Evolutionary conservation across 2,797 vertebrate species (phyloP), one percentile per base, ranked within the genome.

Genomic region (Eulemur mongoz): DNA sequence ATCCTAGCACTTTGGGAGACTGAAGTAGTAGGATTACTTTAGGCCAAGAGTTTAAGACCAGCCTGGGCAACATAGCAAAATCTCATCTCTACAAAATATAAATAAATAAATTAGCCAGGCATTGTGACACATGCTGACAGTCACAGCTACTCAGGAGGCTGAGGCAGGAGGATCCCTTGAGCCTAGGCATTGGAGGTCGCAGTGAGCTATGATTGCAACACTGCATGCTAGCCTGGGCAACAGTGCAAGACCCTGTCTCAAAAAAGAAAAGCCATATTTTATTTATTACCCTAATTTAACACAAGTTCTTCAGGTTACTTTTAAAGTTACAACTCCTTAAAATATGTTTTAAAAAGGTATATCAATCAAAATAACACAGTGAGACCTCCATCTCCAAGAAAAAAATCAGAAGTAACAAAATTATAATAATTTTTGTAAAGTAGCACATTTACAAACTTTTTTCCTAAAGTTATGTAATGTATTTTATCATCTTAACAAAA

Each of bases 401-500:
- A 79, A 87, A 63, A 83, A 92, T 79, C 32, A 94, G 43, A 87
- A 89, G 67, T 73, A 57, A 67, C 20, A 73, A 43, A 84, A 52
- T 76, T 67, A 52, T n/a, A 72, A 92, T 87, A 72, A 75, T 85
- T 91, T 95, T 95, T 83, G 25, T 72, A 81, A 35, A 25, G 11
- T 73, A 79, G 27, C n/a, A 75, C 4, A 88, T 88, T 84, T 30
- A 76, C 25, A 48, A 65, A 59, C 57, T 18, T 94, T 94, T 89
- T 81, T 40, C 67, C 73, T 73, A 57, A 92, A 96, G 76, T 83
- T 76, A 52, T 35, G 1, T 43, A 81, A 38, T 63, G 4, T 30
- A 59, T 82, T 73, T 32, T 75, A 81, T 50, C 32, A 94, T 57
- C 89, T 89, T 67, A 75, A 81, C 78, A 54, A 85, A 65, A 52